phyloP scores from a whole-genome alignment of 1,140 invertebrate genomes.

The Andricus grossulariae region DNA sequence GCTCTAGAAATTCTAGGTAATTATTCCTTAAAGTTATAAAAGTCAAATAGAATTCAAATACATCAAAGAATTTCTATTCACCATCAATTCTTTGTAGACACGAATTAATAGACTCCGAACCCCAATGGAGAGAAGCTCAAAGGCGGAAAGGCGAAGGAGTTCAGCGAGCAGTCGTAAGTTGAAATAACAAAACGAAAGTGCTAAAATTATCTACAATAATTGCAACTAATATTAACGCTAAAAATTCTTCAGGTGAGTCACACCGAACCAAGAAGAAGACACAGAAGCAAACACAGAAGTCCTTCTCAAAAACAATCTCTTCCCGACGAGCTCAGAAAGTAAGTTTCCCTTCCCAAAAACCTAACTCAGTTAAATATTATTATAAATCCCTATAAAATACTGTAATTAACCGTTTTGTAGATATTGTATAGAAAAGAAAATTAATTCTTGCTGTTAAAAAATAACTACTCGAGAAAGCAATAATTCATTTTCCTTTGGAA shows the following conservation, averaged over 20 bases:
- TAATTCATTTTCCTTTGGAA: not conserved
- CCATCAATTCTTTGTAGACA: slow-evolving; percentile 65
- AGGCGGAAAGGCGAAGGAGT: slow-evolving; percentile 81
- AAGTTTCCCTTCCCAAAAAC: slow-evolving; percentile 44
- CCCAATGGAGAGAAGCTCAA: slow-evolving; percentile 91
- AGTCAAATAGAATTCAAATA: slow-evolving; percentile 3
- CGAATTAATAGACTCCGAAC: slow-evolving; percentile 90
- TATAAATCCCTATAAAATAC: not conserved
- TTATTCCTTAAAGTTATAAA: slow-evolving; percentile 26
- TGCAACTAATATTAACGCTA: slow-evolving; percentile 17
- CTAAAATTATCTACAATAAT: slow-evolving; percentile 40
- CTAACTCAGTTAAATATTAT: not conserved
- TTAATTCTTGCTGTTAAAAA: not conserved
- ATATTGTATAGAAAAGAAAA: slow-evolving; percentile 8
- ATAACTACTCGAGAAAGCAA: not conserved
- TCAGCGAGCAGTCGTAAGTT: slow-evolving; percentile 73
- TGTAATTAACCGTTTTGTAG: slow-evolving; percentile 25
- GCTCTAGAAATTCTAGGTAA: slow-evolving; percentile 71
- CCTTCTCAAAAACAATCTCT: slow-evolving; percentile 71
- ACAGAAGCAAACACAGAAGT: slow-evolving; percentile 72
- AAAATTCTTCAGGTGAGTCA: slow-evolving; percentile 66
- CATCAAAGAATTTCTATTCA: not conserved
- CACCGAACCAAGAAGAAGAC: slow-evolving; percentile 71
- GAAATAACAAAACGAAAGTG: slow-evolving; percentile 39
- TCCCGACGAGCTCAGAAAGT: slow-evolving; percentile 74